Evolutionary conservation across 2,797 vertebrate species (phyloP), one percentile per base, ranked within the genome.

Genomic region (Spondyliosoma cantharus): DNA sequence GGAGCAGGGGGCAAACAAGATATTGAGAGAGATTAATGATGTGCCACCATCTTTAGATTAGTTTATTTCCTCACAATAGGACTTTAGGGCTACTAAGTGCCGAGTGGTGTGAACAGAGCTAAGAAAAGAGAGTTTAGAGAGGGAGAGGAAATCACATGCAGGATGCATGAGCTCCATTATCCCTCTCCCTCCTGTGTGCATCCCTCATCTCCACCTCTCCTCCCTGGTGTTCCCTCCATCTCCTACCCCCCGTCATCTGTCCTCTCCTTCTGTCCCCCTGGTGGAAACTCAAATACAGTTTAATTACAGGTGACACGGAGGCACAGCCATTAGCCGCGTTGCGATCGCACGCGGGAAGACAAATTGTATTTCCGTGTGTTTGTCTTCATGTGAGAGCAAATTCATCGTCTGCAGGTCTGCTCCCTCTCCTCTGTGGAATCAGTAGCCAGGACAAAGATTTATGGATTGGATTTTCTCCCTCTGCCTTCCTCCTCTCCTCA

Each of bases 301-400:
- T 90, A 93, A 92, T 91, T 93, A 87, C 87, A 86, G 80, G 78
- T 75, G 84, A 83, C 85, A 62, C 48, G 3, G 70, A 76, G 78
- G 60, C 11, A 3, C 76, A 70, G 66, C 73, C 70, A 82, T 86
- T 76, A 76, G 68, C 69, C 59, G 62, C 37, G 50, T 74, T 74
- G 76, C 57, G 78, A 85, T 71, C 69, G 59, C 75, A 71, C 59
- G 71, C 45, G 75, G 71, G 70, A 69, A 74, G 76, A 81, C 67
- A 78, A 73, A 85, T 71, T 71, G 59, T 46, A 43, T 37, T 37
- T 80, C 60, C 64, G 74, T 60, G 76, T 72, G 75, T 86, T 80
- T 78, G 73, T 88, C 71, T 85, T 84, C 70, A 79, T 59, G 81
- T 70, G 76, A 71, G 66, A 71, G 72, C 58, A 65, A 45, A 91